Evolutionary conservation across 2,797 vertebrate genomes (phyloP).

Genomic region (Oophaga sylvatica): DNA sequence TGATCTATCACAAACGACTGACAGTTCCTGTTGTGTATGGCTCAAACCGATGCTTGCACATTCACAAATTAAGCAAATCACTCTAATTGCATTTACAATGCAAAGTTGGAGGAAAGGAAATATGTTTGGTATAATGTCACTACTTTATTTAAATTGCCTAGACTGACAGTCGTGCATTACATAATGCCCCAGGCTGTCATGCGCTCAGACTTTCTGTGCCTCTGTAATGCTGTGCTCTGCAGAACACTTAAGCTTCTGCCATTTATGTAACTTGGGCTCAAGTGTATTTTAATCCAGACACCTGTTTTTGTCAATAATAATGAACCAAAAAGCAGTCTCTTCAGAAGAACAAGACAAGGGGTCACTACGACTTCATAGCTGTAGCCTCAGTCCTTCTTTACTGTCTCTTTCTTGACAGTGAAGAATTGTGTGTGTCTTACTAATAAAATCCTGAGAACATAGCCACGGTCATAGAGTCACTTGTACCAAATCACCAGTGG

Average conservation of each 20-base stretch:
- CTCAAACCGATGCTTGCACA: too few relatives aligned
- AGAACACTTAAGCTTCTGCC: slow-evolving; percentile 55
- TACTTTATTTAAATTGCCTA: background rate
- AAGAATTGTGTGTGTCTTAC: background rate
- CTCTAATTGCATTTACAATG: background rate
- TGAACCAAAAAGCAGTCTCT: slow-evolving; percentile 21
- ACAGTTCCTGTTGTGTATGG: too few relatives aligned
- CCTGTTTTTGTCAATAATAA: slow-evolving; percentile 53
- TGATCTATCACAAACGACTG: too few relatives aligned
- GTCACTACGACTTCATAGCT: background rate
- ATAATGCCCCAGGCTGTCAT: background rate
- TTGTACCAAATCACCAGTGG: too few relatives aligned
- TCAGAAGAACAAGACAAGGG: background rate
- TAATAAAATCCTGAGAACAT: background rate
- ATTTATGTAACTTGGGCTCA: slow-evolving; percentile 36
- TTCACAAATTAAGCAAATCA: too few relatives aligned
- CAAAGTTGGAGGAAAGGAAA: background rate
- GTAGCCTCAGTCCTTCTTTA: background rate
- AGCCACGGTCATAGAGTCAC: background rate
- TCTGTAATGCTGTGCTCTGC: slow-evolving; percentile 38
- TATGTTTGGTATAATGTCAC: background rate
- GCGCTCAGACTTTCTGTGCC: background rate
- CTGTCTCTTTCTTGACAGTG: background rate
- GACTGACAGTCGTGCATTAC: background rate
- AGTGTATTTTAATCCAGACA: slow-evolving; percentile 51